Evolutionary conservation across 2,797 vertebrate species (phyloP).

Genomic region (Hylomyscus alleni): DNA sequence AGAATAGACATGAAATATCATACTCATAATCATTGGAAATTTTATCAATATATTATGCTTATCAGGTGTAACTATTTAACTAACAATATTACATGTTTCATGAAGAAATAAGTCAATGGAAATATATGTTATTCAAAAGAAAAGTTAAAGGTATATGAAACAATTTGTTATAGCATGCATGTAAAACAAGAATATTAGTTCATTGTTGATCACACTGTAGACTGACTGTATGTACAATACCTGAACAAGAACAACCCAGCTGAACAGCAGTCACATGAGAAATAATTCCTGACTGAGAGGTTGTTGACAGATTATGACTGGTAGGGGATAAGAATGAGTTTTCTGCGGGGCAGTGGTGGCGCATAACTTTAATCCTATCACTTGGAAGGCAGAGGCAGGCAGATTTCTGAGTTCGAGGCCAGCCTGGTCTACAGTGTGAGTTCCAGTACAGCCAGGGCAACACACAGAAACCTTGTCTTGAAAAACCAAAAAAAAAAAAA

Average conservation of each 20-base stretch:
- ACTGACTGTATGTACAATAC: background rate
- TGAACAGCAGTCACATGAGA: background rate
- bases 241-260: background rate
- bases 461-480: too few species aligned
- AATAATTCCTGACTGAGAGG: background rate
- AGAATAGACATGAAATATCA: constrained; percentile 54
- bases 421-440: too few species aligned
- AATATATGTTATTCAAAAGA: background rate
- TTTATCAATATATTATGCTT: constrained; percentile 44
- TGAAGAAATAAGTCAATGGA: background rate
- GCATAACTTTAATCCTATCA: too few species aligned
- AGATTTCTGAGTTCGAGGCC: too few species aligned
- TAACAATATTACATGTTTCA: constrained; percentile 41
- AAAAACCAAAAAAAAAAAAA: too few species aligned
- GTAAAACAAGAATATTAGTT: background rate
- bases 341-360: background rate
- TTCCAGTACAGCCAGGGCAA: too few species aligned
- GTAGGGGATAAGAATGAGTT: background rate
- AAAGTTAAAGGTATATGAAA: background rate
- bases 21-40: constrained; percentile 41
- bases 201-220: background rate
- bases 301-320: background rate
- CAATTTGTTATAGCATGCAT: background rate
- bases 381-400: too few species aligned
- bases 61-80: background rate